Conservation (phyloP, 2,888 invertebrate genomes). For the Eristalis intricaria region DNA sequence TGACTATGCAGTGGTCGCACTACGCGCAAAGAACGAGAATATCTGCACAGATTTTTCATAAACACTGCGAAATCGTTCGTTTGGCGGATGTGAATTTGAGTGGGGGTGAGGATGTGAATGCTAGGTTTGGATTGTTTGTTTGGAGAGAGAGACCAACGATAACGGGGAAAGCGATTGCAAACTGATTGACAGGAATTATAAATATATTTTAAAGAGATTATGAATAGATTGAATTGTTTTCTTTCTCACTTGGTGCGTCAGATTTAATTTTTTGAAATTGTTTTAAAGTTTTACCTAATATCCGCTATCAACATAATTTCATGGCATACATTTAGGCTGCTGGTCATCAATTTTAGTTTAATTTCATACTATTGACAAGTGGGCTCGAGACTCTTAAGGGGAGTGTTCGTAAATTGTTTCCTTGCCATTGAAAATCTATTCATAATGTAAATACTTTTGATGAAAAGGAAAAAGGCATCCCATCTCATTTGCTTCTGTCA, state of each 20-base stretch:
- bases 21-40: constrained; percentile 2
- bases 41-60: constrained; percentile 42
- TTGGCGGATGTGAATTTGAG: constrained; percentile 20
- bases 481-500: not conserved
- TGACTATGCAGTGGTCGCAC: not conserved
- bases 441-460: too few relatives aligned
- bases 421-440: too few relatives aligned
- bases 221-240: not conserved
- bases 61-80: constrained; percentile 32
- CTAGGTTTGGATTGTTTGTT: not conserved
- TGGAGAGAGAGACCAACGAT: not conserved
- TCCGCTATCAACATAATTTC: not conserved
- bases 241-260: not conserved
- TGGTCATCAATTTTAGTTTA: not conserved
- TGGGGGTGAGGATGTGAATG: constrained; percentile 1
- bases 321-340: not conserved
- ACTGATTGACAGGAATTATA: constrained; percentile 35
- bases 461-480: too few relatives aligned
- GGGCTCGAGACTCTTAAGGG: not conserved
- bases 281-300: not conserved
- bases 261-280: not conserved
- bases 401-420: too few relatives aligned
- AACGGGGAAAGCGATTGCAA: not conserved
- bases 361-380: not conserved
- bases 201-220: not conserved